Evolutionary conservation across 2,113 vertebrate species (phyloP), one percentile per base, ranked within the genome.

Genomic region (Xenus cinereus): DNA sequence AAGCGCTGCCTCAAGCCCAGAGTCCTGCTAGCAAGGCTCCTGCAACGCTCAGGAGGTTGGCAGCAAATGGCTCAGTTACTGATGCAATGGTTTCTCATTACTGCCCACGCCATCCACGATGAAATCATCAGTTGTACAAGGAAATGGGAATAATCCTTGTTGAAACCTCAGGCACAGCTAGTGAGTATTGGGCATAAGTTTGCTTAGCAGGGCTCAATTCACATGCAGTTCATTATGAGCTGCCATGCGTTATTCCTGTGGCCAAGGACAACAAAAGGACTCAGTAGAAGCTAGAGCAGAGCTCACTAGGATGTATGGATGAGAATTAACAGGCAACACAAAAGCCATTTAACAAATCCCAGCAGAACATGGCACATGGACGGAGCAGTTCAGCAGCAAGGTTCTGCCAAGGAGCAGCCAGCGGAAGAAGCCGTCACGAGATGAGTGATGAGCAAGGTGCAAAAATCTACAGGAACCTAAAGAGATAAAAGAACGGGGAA

Each of bases 231-330:
- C 93, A 87, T 96, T 93, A 95, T 89, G 91, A 72, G 72, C 84
- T 96, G 91, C 91, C 28, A 68, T 72, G 87, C 75, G 53, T 50
- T 87, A 69, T n/a, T 89, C n/a, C 78, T 45, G 62, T 8, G 78
- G 95, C 96, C 93, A 96, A 96, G 62, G 77, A 94, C 84, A 96
- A 96, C 94, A 96, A 35, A 78, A 91, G 39, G 30, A 64, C 57
- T 82, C 45, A 0, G 24, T 74, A 87, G 74, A 91, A 94, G 93
- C 91, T 91, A 89, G 81, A 79, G 71, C 57, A 68, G 39, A 76
- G 84, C 74, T 91, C 1, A 0, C 81, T 53, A 15, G 10, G 57
- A 95, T 0, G 26, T 78, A 95, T 63, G 91, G 93, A 87, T 56
- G 84, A 91, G 64, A 84, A 89, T 87, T 82, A 94, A 82, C 75